Conservation (phyloP, 2,797 vertebrate species). For the Acanthornis magna region DNA sequence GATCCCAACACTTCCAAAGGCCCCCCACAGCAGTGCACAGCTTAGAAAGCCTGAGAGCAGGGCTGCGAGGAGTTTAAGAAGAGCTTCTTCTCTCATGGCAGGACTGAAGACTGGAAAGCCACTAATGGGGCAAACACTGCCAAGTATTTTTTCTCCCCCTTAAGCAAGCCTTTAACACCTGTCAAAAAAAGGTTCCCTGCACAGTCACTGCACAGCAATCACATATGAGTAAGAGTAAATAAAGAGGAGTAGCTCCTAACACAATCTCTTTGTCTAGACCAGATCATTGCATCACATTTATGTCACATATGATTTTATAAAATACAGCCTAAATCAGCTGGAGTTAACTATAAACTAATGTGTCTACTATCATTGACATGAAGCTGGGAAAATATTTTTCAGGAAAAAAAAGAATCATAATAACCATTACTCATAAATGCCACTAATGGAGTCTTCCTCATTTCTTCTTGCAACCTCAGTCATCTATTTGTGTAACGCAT, state of each 20-base stretch:
- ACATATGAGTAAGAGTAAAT: not conserved
- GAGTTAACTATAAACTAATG: not conserved
- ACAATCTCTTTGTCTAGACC: not conserved
- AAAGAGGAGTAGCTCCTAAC: not conserved
- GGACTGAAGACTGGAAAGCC: not conserved
- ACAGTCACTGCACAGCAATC: not conserved
- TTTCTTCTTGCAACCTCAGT: constrained; percentile 42
- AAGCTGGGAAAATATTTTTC: not conserved
- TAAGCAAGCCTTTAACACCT: not conserved
- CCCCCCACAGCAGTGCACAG: accelerated
- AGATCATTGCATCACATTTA: not conserved
- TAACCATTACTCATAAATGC: not conserved
- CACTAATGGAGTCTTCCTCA: constrained; percentile 39
- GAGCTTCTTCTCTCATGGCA: not conserved
- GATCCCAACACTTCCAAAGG: not conserved
- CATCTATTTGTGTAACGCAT: not conserved
- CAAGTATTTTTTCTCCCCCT: not conserved
- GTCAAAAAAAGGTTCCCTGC: not conserved
- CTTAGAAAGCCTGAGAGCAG: not conserved
- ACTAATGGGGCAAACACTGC: not conserved
- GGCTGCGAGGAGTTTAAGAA: not conserved
- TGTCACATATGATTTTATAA: not conserved
- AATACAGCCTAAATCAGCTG: not conserved
- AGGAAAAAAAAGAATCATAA: not conserved
- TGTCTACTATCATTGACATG: not conserved